A percentile compares a stretch with the other conserved stretches of the same genome.
phyloP scores from a whole-genome alignment of 2,113 vertebrate species.

The Orientallactaga bullata region DNA sequence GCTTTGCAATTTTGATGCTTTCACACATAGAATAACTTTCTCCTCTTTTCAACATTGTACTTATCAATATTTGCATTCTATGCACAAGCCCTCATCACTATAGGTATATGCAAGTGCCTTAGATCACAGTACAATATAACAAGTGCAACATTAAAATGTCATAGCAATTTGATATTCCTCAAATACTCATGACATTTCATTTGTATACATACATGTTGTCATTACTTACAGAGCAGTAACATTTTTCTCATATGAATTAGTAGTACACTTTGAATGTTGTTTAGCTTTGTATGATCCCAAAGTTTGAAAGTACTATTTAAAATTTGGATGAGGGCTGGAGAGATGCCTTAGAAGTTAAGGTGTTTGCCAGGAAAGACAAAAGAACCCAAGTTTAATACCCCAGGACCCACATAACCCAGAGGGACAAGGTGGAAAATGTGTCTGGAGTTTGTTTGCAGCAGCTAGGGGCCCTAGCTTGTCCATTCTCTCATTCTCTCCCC shows the following conservation, averaged over 20 bases:
- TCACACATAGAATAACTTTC: neutral
- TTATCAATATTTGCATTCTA: neutral
- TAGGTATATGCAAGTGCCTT: too few relatives aligned
- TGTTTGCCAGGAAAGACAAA: too few relatives aligned
- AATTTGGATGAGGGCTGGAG: too few relatives aligned
- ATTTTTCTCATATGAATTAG: neutral
- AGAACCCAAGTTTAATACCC: too few relatives aligned
- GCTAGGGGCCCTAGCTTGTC: too few relatives aligned
- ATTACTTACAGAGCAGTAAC: neutral
- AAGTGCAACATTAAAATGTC: neutral
- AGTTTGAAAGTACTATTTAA: neutral
- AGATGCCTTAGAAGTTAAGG: too few relatives aligned
- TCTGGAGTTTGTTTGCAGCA: too few relatives aligned
- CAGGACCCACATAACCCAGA: too few relatives aligned
- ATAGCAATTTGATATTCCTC: neutral
- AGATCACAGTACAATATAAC: neutral
- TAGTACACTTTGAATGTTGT: neutral
- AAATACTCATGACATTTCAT: neutral
- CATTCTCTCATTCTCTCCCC: too few relatives aligned
- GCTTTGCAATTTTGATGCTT: neutral
- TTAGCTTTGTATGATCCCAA: neutral
- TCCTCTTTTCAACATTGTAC: neutral
- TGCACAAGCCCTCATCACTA: rapidly evolving
- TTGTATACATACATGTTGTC: neutral
- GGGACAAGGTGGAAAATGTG: too few relatives aligned